phyloP scores from a whole-genome alignment of 2,888 invertebrate genomes.

The Drosophila tripunctata region DNA sequence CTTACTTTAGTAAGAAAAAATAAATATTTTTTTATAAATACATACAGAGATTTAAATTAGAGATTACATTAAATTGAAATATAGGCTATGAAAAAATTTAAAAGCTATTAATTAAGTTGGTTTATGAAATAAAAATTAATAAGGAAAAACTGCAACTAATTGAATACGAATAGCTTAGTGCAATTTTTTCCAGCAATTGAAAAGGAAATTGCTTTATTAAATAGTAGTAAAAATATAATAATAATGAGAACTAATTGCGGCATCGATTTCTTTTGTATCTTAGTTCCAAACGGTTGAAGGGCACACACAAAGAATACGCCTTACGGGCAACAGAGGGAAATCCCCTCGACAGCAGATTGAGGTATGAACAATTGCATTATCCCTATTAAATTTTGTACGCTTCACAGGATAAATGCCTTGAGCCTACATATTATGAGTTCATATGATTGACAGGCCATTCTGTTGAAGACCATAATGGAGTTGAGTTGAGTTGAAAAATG shows the following conservation, averaged over 20 bases:
- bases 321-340: constrained; percentile 35
- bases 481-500: not conserved
- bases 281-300: constrained; percentile 43
- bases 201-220: constrained; percentile 38
- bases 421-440: constrained; percentile 60
- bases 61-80: too few species aligned
- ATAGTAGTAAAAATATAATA: constrained; percentile 21
- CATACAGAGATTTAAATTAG: too few species aligned
- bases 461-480: constrained; percentile 35
- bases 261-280: constrained; percentile 46
- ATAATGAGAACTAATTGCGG: constrained; percentile 46
- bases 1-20: too few species aligned
- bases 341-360: constrained; percentile 31
- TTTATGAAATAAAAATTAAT: too few species aligned
- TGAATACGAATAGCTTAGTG: not conserved
- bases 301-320: constrained; percentile 43
- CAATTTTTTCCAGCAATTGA: constrained; percentile 1
- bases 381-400: constrained; percentile 66
- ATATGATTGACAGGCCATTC: constrained; percentile 69
- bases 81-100: too few species aligned
- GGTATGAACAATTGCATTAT: constrained; percentile 55
- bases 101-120: too few species aligned
- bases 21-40: too few species aligned
- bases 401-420: constrained; percentile 56
- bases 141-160: constrained; percentile 1